phyloP scores from a whole-genome alignment of 2,888 invertebrate genomes.

The Drosophila mulleri region DNA sequence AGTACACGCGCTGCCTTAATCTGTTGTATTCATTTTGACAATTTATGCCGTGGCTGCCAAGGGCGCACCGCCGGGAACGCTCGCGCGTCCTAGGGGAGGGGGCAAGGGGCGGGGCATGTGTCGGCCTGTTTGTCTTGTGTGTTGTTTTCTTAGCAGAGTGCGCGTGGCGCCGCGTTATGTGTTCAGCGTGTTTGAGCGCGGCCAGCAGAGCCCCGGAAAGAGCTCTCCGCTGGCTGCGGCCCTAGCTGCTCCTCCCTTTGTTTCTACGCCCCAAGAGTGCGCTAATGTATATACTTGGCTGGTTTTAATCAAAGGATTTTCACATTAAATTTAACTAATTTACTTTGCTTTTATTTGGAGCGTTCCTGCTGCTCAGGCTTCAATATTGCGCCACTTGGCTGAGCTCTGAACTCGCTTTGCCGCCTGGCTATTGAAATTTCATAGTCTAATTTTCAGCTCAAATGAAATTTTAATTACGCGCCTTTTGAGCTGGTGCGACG shows the following conservation, averaged over 20 bases:
- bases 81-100: slow-evolving; percentile 22
- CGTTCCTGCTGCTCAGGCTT: slow-evolving; percentile 41
- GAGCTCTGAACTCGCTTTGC: neutral
- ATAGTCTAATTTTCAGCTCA: slow-evolving; percentile 67
- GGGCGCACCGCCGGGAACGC: slow-evolving; percentile 33
- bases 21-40: slow-evolving; percentile 70
- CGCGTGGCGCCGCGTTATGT: slow-evolving; percentile 47
- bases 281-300: slow-evolving; percentile 51
- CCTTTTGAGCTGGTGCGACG: slow-evolving; percentile 25
- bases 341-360: slow-evolving; percentile 54
- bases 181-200: slow-evolving; percentile 61
- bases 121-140: slow-evolving; percentile 61
- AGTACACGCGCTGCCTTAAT: slow-evolving; percentile 49
- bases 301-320: slow-evolving; percentile 74
- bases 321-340: slow-evolving; percentile 67
- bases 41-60: slow-evolving; percentile 60
- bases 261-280: neutral
- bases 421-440: slow-evolving; percentile 61
- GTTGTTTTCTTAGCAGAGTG: slow-evolving; percentile 48
- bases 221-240: neutral
- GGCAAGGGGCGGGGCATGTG: slow-evolving; percentile 37
- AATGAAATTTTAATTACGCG: slow-evolving; percentile 76
- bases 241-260: no score
- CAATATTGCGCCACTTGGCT: slow-evolving; percentile 2
- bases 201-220: slow-evolving; percentile 12